These are phyloP conservation scores for Drosophila pseudoobscura DNA, from an alignment of 1,140 invertebrate genomes.

Conservation along the genomic window DNA sequence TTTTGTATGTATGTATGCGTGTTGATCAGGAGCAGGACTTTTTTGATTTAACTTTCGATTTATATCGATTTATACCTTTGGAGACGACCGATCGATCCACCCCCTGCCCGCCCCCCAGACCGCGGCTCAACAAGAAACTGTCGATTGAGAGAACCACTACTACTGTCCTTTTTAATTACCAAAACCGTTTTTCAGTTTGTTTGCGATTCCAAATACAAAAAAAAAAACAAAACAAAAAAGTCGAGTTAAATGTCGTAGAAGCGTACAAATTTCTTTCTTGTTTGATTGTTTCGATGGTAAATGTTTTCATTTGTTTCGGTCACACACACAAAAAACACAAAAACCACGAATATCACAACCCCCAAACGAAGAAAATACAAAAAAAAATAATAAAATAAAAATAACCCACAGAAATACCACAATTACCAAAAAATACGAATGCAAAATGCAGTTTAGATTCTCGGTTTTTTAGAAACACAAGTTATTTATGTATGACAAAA, in stretches of 20 bases:
- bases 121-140: too few species aligned
- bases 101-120: too few species aligned
- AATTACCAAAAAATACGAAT: too few species aligned
- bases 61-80: conserved; percentile 44
- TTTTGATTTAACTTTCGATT: conserved; percentile 82
- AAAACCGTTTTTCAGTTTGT: too few species aligned
- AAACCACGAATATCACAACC: conserved; percentile 16
- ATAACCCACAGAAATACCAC: background rate
- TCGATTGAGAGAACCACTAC: too few species aligned
- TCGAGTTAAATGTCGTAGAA: conserved; percentile 49
- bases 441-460: too few species aligned
- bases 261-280: conserved; percentile 82
- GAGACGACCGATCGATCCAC: too few species aligned
- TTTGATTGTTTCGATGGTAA: conserved; percentile 83
- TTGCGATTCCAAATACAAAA: background rate
- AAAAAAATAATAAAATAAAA: conserved; percentile 3
- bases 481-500: too few species aligned
- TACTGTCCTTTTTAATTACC: too few species aligned
- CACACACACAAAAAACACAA: conserved; percentile 36
- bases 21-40: conserved; percentile 66
- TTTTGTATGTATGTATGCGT: conserved; percentile 59
- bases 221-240: conserved; percentile 11
- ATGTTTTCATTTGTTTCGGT: conserved; percentile 80
- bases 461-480: too few species aligned
- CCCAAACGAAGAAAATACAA: conserved; percentile 1